Evolutionary conservation across 37 sponge, comb jelly and placozoan genomes (phyloP), one percentile per base, ranked within the genome.

Genomic region (Hormiphora californensis): DNA sequence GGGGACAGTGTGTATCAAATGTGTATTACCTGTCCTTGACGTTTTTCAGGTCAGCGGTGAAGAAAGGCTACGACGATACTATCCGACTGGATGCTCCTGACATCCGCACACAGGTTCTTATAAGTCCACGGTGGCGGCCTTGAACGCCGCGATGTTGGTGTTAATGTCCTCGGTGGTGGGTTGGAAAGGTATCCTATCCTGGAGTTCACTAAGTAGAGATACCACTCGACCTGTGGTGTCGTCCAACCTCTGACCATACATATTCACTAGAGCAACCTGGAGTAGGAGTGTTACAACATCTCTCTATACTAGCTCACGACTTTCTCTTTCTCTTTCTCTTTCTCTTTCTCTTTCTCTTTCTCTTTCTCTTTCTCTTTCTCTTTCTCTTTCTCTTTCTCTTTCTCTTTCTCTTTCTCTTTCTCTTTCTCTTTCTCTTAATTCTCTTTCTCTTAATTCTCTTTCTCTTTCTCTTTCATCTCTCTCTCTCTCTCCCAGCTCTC

Each of bases 31-130:
- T 39, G 81, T 73, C 81, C 23, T 73, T 27, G 8, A 73, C 81
- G 81, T 73, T 73, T 46, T 73, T 73, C 44, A 73, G 46, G 25
- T 73, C 81, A 11, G 81, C 43, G 3, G n/a, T 39, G 81, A 73
- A 73, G 81, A 73, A 73, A 46, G 81, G 81, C n/a, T 1, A 73
- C 81, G 11, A 73, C 81, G 7, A 73, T 73, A 30, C 81, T 73
- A 28, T 73, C 81, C 3, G 81, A 73, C 38, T 73, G 81, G 9
- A 73, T 73, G 27, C 46, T 43, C 43, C 81, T 73, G 8, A 73
- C 81, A 22, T 73, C 81, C 5, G 81, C 41, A 30, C 43, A 43
- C 28, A 32, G 35, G 3, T 43, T 73, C 44, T 73, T 73, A 46
- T 73, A 73, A 7, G 25, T 9, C 15, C 15, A 9, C 12, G 53